Conservation (phyloP, 2,888 invertebrate genomes). For the Drosophila setosimentum region DNA sequence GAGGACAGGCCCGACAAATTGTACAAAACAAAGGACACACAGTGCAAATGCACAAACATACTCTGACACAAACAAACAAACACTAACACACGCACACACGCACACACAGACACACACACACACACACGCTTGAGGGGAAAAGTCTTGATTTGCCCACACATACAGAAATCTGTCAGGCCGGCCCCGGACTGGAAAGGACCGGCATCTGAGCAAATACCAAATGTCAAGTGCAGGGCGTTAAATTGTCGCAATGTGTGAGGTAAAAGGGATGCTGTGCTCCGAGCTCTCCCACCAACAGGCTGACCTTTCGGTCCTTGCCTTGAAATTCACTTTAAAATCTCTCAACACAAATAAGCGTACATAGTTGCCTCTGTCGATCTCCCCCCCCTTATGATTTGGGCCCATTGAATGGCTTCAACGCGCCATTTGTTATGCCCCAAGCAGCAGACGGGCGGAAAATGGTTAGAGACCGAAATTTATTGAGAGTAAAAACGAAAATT, state of each 20-base stretch:
- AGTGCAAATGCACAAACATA: constrained; percentile 23
- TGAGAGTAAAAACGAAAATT: constrained; percentile 60
- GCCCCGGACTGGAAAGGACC: constrained; percentile 34
- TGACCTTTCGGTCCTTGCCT: constrained; percentile 37
- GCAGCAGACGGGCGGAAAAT: constrained; percentile 40
- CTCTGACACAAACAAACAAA: constrained; percentile 8
- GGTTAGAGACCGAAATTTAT: constrained; percentile 52
- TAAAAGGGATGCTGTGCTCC: constrained; percentile 18
- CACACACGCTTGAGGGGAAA: constrained; percentile 4
- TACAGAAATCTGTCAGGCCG: constrained; percentile 39
- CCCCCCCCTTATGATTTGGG: not conserved
- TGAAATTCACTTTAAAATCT: constrained; percentile 47
- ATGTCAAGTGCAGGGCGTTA: constrained; percentile 77
- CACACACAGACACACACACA: constrained; percentile 4
- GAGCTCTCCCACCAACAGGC: not conserved
- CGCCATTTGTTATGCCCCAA: constrained; percentile 26
- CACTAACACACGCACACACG: constrained; percentile 17
- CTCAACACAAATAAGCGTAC: constrained; percentile 49
- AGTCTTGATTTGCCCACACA: constrained; percentile 20
- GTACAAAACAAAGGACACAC: constrained; percentile 57
- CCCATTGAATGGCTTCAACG: constrained; percentile 15
- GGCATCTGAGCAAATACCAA: constrained; percentile 60
- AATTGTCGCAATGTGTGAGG: constrained; percentile 67
- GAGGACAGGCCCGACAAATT: constrained; percentile 56
- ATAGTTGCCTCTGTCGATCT: constrained; percentile 5